These are phyloP conservation scores for Phenganax stokvisi DNA, from an alignment of 92 coral and sea anemone species.

Conservation along the genomic window DNA sequence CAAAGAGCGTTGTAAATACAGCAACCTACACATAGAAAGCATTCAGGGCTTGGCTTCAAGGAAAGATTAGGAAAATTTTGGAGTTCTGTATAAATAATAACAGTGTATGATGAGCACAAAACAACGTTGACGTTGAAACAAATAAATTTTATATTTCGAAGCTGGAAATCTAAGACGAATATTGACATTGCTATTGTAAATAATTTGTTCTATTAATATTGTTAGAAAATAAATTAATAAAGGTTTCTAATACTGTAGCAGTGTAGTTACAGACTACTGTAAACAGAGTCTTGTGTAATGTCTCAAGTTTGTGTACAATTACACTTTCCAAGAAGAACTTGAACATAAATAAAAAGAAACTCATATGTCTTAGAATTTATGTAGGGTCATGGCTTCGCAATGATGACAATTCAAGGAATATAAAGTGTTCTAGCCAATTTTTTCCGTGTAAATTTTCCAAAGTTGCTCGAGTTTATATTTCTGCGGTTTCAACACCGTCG, in stretches of 20 bases:
- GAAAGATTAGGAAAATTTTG: background rate
- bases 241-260: background rate
- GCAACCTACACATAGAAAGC: background rate
- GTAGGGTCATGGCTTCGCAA: too few relatives aligned
- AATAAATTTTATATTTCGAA: background rate
- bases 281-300: too few relatives aligned
- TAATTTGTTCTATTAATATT: slow-evolving; percentile 5
- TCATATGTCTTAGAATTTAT: too few relatives aligned
- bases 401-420: too few relatives aligned
- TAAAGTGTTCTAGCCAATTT: too few relatives aligned
- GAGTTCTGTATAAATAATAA: background rate
- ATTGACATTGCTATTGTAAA: background rate
- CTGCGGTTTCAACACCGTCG: too few relatives aligned
- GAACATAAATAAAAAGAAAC: too few relatives aligned
- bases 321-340: too few relatives aligned
- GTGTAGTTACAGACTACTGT: background rate
- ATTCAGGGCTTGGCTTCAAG: background rate
- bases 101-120: background rate
- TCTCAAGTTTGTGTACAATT: background rate
- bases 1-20: slow-evolving; percentile 16
- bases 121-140: background rate
- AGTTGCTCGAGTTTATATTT: too few relatives aligned
- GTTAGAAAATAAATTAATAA: background rate
- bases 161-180: background rate
- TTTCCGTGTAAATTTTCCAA: too few relatives aligned